Evolutionary conservation across 2,113 vertebrate species (phyloP).

Genomic region (Larimichthys crocea): DNA sequence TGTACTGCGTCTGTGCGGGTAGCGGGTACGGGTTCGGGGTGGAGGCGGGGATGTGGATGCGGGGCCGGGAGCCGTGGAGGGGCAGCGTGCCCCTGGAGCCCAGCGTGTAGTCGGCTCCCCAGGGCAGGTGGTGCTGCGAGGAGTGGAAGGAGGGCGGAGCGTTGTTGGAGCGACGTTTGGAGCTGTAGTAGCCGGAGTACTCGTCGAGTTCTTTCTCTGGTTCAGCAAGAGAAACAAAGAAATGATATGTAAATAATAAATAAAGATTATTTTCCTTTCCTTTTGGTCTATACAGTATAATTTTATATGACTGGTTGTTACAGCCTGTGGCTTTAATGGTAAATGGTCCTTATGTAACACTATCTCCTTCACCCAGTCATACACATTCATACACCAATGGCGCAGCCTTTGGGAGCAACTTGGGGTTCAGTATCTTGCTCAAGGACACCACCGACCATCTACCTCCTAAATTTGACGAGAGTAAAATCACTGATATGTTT

Average conservation of each 20-base stretch:
- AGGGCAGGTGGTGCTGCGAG: constrained; percentile 85
- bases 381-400: too few relatives aligned
- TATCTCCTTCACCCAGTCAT: too few relatives aligned
- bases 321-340: too few relatives aligned
- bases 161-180: constrained; percentile 85
- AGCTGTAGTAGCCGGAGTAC: constrained; percentile 87
- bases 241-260: background rate
- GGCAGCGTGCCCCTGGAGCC: constrained; percentile 88
- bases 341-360: too few relatives aligned
- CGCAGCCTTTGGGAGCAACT: too few relatives aligned
- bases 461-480: too few relatives aligned
- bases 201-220: constrained; percentile 91
- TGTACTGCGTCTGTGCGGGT: constrained; percentile 73
- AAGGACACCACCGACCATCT: too few relatives aligned
- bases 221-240: constrained; percentile 6
- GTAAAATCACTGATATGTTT: too few relatives aligned
- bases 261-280: background rate
- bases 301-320: too few relatives aligned
- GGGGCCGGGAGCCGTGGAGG: constrained; percentile 83
- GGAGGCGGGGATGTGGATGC: constrained; percentile 80
- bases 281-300: too few relatives aligned
- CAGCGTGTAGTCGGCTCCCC: constrained; percentile 80
- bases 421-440: too few relatives aligned
- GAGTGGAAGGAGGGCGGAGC: constrained; percentile 83
- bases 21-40: constrained; percentile 87